phyloP scores from a whole-genome alignment of 2,113 vertebrate species.

The Gasterosteus nipponicus region DNA sequence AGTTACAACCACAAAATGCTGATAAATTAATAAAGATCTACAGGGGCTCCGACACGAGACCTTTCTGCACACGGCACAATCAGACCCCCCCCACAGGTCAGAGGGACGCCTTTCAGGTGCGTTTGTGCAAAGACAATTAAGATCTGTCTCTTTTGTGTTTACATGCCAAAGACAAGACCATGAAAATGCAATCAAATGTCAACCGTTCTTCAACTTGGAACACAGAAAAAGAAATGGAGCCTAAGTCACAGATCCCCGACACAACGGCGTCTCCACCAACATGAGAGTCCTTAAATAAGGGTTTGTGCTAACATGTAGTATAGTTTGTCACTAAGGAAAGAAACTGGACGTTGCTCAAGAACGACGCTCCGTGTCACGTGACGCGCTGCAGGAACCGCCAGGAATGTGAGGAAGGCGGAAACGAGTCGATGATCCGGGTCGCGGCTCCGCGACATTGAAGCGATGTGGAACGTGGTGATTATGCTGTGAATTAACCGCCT shows the following conservation, averaged over 20 bases:
- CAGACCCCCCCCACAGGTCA: conserved; percentile 21
- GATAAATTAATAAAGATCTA: not conserved
- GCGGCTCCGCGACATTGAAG: not conserved
- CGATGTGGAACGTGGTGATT: too few relatives aligned
- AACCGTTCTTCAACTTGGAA: not conserved
- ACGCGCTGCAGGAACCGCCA: not conserved
- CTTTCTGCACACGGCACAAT: conserved; percentile 34
- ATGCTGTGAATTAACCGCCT: not conserved
- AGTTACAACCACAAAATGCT: not conserved
- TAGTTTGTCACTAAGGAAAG: not conserved
- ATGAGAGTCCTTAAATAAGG: not conserved
- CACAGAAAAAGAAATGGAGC: not conserved
- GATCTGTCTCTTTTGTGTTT: conserved; percentile 14
- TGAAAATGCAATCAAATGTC: not conserved
- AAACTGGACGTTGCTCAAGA: not conserved
- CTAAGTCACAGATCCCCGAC: not conserved
- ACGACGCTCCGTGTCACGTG: not conserved
- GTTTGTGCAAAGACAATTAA: conserved; percentile 12
- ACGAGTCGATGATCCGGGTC: conserved; percentile 13
- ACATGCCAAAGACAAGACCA: not conserved
- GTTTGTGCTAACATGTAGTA: not conserved
- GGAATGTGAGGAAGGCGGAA: conserved; percentile 32
- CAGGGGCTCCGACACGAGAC: too few relatives aligned
- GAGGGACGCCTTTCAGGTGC: conserved; percentile 24
- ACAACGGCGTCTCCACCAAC: not conserved